A percentile compares a stretch with the other conserved stretches of the same genome.
Evolutionary conservation across 2,888 invertebrate genomes (phyloP).

Genomic region (Bimastos eiseni): DNA sequence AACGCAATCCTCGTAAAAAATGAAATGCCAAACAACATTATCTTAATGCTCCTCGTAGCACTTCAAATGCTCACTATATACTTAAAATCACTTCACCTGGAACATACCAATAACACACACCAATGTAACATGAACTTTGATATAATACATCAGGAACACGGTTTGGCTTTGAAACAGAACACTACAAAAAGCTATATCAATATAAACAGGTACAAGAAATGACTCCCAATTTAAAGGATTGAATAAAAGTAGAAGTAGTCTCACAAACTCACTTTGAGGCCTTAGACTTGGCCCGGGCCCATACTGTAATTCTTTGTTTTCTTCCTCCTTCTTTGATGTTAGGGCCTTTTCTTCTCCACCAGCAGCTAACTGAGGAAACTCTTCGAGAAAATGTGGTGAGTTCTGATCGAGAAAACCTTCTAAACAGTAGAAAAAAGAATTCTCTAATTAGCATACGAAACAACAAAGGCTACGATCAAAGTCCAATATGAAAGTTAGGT

Average conservation of each 20-base stretch:
- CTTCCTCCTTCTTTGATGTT: slow-evolving; percentile 52
- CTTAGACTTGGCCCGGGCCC: slow-evolving; percentile 77
- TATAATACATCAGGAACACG: background rate
- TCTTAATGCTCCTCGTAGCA: background rate
- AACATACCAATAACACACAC: background rate
- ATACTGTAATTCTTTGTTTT: slow-evolving; percentile 68
- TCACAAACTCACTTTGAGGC: slow-evolving; percentile 68
- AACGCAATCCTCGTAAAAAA: too few relatives aligned
- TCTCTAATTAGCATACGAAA: background rate
- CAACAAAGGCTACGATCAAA: too few relatives aligned
- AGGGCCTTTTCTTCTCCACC: slow-evolving; percentile 58
- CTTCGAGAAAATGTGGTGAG: slow-evolving; percentile 90
- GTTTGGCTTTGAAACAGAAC: background rate
- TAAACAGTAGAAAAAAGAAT: background rate
- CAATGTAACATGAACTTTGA: background rate
- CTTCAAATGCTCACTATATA: background rate
- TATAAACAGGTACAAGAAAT: background rate
- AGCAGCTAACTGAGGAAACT: slow-evolving; percentile 80
- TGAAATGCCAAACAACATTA: background rate
- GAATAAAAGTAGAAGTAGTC: background rate
- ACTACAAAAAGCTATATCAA: background rate
- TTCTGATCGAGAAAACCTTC: slow-evolving; percentile 68
- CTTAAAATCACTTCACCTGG: background rate
- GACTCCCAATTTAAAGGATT: background rate
- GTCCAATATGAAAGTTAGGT: background rate